Conservation (phyloP, 2,888 invertebrate genomes). For the Epsilonema sp. region DNA sequence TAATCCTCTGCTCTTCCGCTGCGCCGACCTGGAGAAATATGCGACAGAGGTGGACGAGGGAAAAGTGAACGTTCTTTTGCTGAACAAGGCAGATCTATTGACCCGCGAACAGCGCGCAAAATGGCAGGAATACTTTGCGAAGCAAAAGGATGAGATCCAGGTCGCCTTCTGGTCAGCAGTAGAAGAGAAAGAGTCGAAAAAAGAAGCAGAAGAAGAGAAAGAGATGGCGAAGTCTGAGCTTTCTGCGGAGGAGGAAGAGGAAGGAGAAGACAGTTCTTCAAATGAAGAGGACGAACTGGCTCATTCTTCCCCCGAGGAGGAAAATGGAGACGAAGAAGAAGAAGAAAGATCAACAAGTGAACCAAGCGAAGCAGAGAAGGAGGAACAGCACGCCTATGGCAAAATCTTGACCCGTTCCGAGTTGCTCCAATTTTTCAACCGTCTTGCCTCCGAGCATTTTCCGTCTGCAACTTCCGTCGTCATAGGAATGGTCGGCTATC, state of each 20-base stretch:
- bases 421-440: neutral
- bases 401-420: neutral
- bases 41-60: constrained; percentile 50
- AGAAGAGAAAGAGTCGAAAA: constrained; percentile 27
- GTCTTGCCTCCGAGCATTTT: neutral
- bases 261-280: neutral
- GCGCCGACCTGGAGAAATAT: constrained; percentile 69
- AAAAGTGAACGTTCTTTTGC: constrained; percentile 58
- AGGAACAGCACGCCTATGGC: neutral
- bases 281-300: neutral
- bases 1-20: constrained; percentile 78
- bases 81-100: constrained; percentile 88
- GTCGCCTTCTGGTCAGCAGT: constrained; percentile 81
- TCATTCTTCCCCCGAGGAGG: constrained; percentile 9
- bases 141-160: constrained; percentile 42
- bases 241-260: too few relatives aligned
- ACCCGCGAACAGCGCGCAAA: constrained; percentile 49
- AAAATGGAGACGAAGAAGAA: constrained; percentile 22
- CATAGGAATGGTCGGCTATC: constrained; percentile 61
- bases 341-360: neutral
- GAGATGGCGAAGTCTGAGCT: constrained; percentile 5
- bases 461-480: too few relatives aligned
- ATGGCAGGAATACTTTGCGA: constrained; percentile 22
- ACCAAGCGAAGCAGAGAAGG: neutral
- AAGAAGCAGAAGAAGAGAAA: constrained; percentile 16